Base-by-base conservation (phyloP, 2,888 invertebrate genomes). In the Callinectes sapidus region DNA sequence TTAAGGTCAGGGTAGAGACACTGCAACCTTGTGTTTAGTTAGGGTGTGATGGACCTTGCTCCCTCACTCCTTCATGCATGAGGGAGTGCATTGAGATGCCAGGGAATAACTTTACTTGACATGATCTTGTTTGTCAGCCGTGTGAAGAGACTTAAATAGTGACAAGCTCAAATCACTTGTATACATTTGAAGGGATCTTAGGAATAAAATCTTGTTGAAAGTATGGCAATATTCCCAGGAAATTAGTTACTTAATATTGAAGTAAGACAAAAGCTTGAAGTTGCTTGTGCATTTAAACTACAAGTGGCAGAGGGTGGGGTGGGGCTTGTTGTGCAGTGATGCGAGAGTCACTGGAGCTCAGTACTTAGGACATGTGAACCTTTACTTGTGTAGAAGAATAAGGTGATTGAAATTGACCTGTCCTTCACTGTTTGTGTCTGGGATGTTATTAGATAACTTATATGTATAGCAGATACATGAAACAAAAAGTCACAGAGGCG, bases 381-480 rank as follows among this genome's bases (percentile, higher is more conserved):
- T 10, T 71, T 28, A 71, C 5, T 71, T 28, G n/a, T 28, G 71
- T n/a, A n/a, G n/a, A n/a, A 71, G n/a, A 28, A 71, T 71, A 71
- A 71, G 28, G 10, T 71, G 55, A n/a, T 5, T 71, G 71, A 28
- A 28, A n/a, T 71, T 71, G 71, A 71, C n/a, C n/a, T 71, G n/a
- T 71, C 71, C 28, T 71, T 71, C 71, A 71, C 71, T 28, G n/a
- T 71, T 28, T 71, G 71, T 71, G 71, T 71, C 61, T 71, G 71
- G 71, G 28, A 71, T n/a, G 13, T n/a, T 10, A n/a, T 13, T 71
- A 28, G 23, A 10, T 13, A n/a, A n/a, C n/a, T 61, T 61, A 61
- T 5, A 23, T 28, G 28, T 71, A 28, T 71, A 71, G 13, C n/a
- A 71, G n/a, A 13, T 28, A 71, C 71, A 71, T 71, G 28, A 71